Evolutionary conservation across 2,888 invertebrate species (phyloP), one percentile per base, ranked within the genome.

Genomic region (Didymodactylos carnosus): DNA sequence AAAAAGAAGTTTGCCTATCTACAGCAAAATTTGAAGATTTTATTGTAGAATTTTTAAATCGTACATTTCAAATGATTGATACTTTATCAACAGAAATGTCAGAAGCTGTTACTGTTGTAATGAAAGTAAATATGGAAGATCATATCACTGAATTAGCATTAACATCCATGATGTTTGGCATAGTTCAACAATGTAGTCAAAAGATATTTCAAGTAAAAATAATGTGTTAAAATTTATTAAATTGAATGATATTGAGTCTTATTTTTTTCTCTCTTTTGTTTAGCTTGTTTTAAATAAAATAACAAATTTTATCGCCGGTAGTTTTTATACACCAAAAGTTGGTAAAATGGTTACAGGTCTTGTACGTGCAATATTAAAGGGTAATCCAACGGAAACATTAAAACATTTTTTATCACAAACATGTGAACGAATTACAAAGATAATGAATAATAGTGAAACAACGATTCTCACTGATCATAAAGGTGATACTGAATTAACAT

Each of bases 11-110:
- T 11, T 92, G 92, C 81, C 89, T 89, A 77, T 88, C 89, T 0
- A 91, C 92, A 0, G 90, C 91, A 1, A 88, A 89, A 78, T 88
- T 93, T 78, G 92, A 94, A 83, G 91, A 92, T 80, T 92, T 94
- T 80, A 88, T 93, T 3, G 83, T 91, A 3, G 89, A 91, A 79
- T 90, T 91, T 80, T 49, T 74, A 25, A 71, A 74, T 23, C 39
- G 53, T n/a, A 46, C 49, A 27, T 71, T 74, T 29, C 43, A 69
- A 40, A 71, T 74, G 11, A 69, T 69, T 35, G 74, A 74, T 39
- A 39, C 25, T 8, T 29, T 73, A 29, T 69, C 73, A 10, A 46
- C 73, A 16, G 73, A 73, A 7, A 49, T 40, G n/a, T 73, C 73
- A 8, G 46, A 46, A n/a, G n/a, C 46, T 46, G n/a, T n/a, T n/a